Conservation (phyloP, 2,888 invertebrate genomes). For the Empis livida region DNA sequence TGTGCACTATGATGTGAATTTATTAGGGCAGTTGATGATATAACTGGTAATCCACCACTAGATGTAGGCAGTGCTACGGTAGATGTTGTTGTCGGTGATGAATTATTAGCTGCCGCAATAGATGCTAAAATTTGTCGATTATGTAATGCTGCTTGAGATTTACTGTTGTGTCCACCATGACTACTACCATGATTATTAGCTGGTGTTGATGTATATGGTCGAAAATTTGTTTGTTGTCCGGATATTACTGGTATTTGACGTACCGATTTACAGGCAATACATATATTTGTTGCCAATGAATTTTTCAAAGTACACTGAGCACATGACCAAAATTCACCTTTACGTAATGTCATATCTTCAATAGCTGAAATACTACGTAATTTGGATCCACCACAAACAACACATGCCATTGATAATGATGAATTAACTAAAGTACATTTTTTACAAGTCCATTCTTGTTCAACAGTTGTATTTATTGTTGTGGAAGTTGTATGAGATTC, state of each 20-base stretch:
- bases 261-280: slow-evolving; percentile 64
- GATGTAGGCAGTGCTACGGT: background rate
- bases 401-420: slow-evolving; percentile 55
- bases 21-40: background rate
- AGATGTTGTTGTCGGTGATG: slow-evolving; percentile 3
- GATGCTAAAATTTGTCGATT: slow-evolving; percentile 17
- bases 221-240: slow-evolving; percentile 22
- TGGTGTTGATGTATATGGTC: slow-evolving; percentile 21
- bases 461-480: slow-evolving; percentile 15
- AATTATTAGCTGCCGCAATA: slow-evolving; percentile 12
- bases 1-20: slow-evolving; percentile 13
- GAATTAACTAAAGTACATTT: slow-evolving; percentile 81
- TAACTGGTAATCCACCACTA: background rate
- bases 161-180: slow-evolving; percentile 13
- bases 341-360: slow-evolving; percentile 54
- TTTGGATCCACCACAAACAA: slow-evolving; percentile 77
- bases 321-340: slow-evolving; percentile 69
- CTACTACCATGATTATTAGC: slow-evolving; percentile 9
- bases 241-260: slow-evolving; percentile 32
- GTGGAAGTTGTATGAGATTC: slow-evolving; percentile 7
- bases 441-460: slow-evolving; percentile 64
- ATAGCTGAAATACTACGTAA: slow-evolving; percentile 51
- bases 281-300: slow-evolving; percentile 50
- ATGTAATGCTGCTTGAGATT: slow-evolving; percentile 16
- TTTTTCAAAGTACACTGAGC: slow-evolving; percentile 71